Evolutionary conservation across 1,140 invertebrate species (phyloP), one percentile per base, ranked within the genome.

Genomic region (Drosophila nikananu): DNA sequence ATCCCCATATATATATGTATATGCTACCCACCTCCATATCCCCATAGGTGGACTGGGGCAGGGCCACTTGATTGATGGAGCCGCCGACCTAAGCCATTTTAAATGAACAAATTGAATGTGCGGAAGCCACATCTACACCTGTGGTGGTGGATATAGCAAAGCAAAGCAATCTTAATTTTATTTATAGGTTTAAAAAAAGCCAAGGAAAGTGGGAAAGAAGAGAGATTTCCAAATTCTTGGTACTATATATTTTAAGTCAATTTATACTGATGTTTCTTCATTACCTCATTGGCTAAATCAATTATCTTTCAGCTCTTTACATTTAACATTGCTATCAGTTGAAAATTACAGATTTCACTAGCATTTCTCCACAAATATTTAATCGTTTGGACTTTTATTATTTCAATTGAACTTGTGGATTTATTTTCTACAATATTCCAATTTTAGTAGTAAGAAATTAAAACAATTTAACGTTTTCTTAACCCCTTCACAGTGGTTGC

Each of bases 51-150:
- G 68, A 27, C 32, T 39, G 42, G 64, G 68, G 51, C 41, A 35
- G 44, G 67, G 39, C 63, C 63, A 63, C 55, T 84, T 89, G 84
- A 87, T 87, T 89, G 84, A 87, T 87, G 84, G 60, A 78, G 77
- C 58, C 61, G 57, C 48, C 80, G 73, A 84, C 77, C 77, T 80
- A 61, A 84, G 81, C 84, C 68, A 81, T 89, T 89, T 90, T 89
- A 89, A 90, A 90, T 90, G 77, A 84, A 81, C 81, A 90, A 89
- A 89, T 89, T 84, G 84, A 84, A 80, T 83, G 62, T 71, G 57
- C 68, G 30, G 37, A 55, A 55, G 48, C 42, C 39, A 65, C 23
- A 59, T 19, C 30, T 54, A 65, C 62, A 32, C n/a, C 63, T 35
- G 63, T 13, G 44, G 44, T 5, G 6, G 4, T 17, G 2, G 17